Base-by-base conservation (phyloP, 2,797 vertebrate genomes). In the Florisuga fusca region DNA sequence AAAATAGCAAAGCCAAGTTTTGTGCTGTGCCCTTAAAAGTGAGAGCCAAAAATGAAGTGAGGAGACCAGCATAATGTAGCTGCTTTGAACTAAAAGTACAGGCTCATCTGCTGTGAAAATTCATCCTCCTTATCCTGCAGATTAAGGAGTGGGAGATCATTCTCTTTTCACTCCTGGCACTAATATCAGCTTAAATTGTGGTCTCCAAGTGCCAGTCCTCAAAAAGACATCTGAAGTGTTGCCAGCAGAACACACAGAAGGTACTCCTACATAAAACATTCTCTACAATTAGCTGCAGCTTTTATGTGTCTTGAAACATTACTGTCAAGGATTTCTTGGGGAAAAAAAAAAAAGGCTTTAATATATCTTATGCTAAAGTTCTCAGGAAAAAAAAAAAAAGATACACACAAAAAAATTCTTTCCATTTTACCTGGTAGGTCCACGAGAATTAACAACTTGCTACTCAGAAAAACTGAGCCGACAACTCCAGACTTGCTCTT, bases 181-280 rank as follows among this genome's bases (percentile, higher is more conserved):
- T 75, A 88, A 31, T 48, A 91, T 46, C 66, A 77, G 66, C 79
- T 95, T 84, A 86, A 86, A 36, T 33, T 81, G 84, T 67, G 76
- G 82, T 84, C 82, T 95, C 78, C 31, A 33, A 89, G 87, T 50
- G 78, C 84, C 87, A 85, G 69, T 20, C 66, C 89, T 92, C 22
- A 0, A 75, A 85, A 66, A 91, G 87, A 43, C 61, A 89, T 87
- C 81, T 67, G 58, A 85, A 87, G 29, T 58, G 89, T 59, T 83
- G 81, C 84, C 90, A 96, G 79, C 36, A 92, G 87, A 91, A 72
- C 76, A 84, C 80, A 87, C 63, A 91, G 80, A 90, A 89, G 29
- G 58, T 63, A 85, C 69, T 94, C 84, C 95, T 66, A 83, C 84
- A 45, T 34, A 48, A 89, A 92, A 54, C 3, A 0, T 59, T 89